Percentiles rank a stretch among this genome's conserved stretches.
phyloP scores from a whole-genome alignment of 2,113 vertebrate genomes.

The Otocyon megalotis region DNA sequence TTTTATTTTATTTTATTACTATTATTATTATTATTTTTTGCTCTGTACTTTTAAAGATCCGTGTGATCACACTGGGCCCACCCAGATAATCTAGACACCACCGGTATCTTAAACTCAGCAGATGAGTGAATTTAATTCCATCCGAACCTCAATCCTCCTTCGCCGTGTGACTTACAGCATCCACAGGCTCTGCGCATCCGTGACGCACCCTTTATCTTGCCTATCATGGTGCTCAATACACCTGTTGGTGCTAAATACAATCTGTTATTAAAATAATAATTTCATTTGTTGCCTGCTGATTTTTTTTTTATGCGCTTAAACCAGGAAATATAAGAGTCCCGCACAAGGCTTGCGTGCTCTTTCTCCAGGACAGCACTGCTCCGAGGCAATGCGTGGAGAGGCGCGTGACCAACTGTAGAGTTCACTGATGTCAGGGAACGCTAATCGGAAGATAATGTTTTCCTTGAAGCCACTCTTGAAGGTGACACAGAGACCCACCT shows the following conservation, averaged over 20 bases:
- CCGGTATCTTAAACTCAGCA: neutral
- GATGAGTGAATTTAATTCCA: neutral
- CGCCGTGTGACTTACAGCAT: neutral
- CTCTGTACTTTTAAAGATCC: neutral
- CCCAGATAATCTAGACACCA: neutral
- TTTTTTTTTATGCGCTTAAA: neutral
- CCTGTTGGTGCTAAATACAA: neutral
- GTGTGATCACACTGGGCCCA: neutral
- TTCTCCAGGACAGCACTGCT: neutral
- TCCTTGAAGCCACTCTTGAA: neutral
- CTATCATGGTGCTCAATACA: neutral
- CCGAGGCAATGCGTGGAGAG: neutral
- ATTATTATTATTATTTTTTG: too few relatives aligned
- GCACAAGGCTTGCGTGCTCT: rapidly evolving
- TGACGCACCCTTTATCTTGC: neutral
- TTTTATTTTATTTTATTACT: too few relatives aligned
- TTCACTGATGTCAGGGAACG: neutral
- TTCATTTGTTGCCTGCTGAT: neutral
- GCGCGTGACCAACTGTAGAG: neutral
- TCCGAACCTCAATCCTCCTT: neutral
- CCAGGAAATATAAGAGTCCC: neutral
- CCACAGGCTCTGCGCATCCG: neutral
- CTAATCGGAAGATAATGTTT: neutral
- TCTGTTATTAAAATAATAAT: neutral
- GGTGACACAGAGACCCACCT: neutral